Evolutionary conservation across 1,140 invertebrate species (phyloP).

Genomic region (Phenacoccus solenopsis): DNA sequence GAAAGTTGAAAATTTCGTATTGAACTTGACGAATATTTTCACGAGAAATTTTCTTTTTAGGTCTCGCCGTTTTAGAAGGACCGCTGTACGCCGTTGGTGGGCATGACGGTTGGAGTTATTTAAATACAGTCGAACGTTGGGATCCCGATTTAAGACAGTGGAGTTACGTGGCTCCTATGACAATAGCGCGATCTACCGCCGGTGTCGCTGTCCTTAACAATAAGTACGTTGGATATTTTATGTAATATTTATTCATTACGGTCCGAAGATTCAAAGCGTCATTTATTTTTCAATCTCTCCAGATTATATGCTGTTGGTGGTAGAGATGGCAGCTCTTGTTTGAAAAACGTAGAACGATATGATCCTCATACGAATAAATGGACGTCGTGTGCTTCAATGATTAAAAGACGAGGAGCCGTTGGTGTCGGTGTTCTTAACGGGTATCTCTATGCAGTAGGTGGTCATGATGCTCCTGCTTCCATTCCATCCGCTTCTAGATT

Average conservation of each 20-base stretch:
- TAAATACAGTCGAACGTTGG: conserved; percentile 86
- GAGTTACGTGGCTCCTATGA: conserved; percentile 80
- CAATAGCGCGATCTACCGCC: conserved; percentile 69
- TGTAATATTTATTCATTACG: too few species aligned
- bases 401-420: conserved; percentile 73
- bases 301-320: conserved; percentile 88
- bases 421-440: conserved; percentile 71
- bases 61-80: conserved; percentile 72
- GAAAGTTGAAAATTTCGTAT: too few species aligned
- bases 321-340: conserved; percentile 78
- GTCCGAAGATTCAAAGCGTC: too few species aligned
- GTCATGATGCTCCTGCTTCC: conserved; percentile 75
- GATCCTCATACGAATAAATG: conserved; percentile 59
- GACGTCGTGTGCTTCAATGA: conserved; percentile 69
- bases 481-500: conserved; percentile 65
- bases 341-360: conserved; percentile 78
- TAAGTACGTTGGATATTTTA: conserved; percentile 39
- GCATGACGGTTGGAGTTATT: conserved; percentile 88
- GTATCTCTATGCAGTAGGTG: conserved; percentile 71
- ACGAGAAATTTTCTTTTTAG: conserved; percentile 33
- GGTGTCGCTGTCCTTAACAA: conserved; percentile 75
- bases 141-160: conserved; percentile 72
- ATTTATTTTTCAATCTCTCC: too few species aligned
- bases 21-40: too few species aligned
- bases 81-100: conserved; percentile 89